Conservation (phyloP, 2,113 vertebrate genomes). For the Poeciliopsis occidentalis region DNA sequence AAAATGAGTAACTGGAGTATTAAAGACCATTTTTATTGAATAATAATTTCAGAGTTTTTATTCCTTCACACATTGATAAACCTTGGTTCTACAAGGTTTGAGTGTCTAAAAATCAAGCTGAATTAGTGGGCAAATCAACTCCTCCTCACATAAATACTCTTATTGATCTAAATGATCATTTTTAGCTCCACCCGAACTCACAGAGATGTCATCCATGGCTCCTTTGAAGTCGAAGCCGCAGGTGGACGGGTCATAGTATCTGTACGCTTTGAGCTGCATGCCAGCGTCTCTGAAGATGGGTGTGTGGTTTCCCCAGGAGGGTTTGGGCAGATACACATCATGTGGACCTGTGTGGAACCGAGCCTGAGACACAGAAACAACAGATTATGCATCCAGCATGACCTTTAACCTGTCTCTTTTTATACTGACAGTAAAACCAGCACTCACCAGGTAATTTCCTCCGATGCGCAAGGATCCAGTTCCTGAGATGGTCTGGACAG, state of each 20-base stretch:
- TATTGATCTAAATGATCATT: neutral
- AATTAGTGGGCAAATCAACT: neutral
- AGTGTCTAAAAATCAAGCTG: too few species aligned
- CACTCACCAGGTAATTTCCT: conserved; percentile 91
- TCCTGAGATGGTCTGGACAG: conserved; percentile 96
- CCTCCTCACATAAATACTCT: neutral
- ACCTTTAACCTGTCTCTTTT: neutral
- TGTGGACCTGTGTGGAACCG: conserved; percentile 88
- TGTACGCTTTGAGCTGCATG: conserved; percentile 91
- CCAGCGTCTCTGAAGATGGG: conserved; percentile 97
- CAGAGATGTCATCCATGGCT: conserved; percentile 93
- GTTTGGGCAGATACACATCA: conserved; percentile 94
- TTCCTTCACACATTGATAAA: too few species aligned
- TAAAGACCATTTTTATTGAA: too few species aligned
- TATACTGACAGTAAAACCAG: neutral
- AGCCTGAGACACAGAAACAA: conserved; percentile 76
- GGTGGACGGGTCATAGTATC: conserved; percentile 93
- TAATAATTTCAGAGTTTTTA: neutral
- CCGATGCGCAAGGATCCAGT: conserved; percentile 93
- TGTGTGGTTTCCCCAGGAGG: conserved; percentile 97
- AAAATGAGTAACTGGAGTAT: neutral
- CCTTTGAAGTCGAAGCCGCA: conserved; percentile 95
- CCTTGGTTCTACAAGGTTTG: neutral
- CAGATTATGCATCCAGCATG: neutral
- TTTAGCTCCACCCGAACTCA: conserved; percentile 73